A percentile compares a stretch with the other conserved stretches of the same genome.
Conservation (phyloP, 2,888 invertebrate genomes). For the Thera obeliscata region DNA sequence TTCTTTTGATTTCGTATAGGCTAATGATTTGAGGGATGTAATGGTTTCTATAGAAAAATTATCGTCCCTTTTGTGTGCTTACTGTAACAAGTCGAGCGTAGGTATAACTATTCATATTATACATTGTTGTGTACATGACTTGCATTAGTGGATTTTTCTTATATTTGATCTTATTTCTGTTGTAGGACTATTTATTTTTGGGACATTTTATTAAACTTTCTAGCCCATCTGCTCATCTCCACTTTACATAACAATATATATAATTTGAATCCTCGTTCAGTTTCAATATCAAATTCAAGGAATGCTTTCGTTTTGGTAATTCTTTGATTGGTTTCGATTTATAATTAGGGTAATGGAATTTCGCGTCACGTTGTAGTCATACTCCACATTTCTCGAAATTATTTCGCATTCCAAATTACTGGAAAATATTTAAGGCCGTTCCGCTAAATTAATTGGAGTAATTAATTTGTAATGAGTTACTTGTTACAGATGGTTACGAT, state of each 20-base stretch:
- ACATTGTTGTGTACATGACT: too few species aligned
- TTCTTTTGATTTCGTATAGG: too few species aligned
- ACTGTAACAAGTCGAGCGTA: too few species aligned
- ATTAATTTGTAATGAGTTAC: slow-evolving; percentile 31
- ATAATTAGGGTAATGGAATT: slow-evolving; percentile 13
- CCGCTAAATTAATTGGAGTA: slow-evolving; percentile 24
- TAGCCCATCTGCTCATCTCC: slow-evolving; percentile 1
- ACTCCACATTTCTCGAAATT: slow-evolving; percentile 16
- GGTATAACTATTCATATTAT: too few species aligned
- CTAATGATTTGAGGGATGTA: too few species aligned
- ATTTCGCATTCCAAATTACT: slow-evolving; percentile 24
- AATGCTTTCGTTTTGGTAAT: slow-evolving; percentile 8
- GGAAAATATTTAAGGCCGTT: slow-evolving; percentile 19
- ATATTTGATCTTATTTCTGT: too few species aligned
- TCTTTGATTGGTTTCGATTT: slow-evolving; percentile 10
- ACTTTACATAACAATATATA: background rate
- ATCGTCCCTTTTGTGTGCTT: too few species aligned
- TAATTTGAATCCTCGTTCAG: slow-evolving; percentile 4
- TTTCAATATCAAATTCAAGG: slow-evolving; percentile 7
- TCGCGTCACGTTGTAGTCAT: slow-evolving; percentile 1
- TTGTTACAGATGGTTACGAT: slow-evolving; percentile 13
- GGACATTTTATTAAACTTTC: background rate
- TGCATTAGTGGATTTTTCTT: too few species aligned
- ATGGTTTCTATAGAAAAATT: too few species aligned
- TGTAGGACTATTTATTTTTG: too few species aligned